These are phyloP conservation scores for Acipenser oxyrinchus DNA, from an alignment of 2,797 vertebrate species.

Conservation along the genomic window DNA sequence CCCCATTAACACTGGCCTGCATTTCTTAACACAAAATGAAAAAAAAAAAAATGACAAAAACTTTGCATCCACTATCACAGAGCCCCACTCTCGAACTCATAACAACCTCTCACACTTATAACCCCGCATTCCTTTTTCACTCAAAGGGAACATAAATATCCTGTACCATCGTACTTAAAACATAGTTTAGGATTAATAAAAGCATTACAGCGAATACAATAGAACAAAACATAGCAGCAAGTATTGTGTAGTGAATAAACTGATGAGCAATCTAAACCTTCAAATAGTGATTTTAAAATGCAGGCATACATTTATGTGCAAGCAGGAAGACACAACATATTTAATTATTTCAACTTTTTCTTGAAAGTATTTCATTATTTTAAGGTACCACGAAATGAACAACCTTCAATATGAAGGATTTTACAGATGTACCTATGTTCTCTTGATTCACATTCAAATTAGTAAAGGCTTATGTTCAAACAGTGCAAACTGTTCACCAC, in stretches of 20 bases:
- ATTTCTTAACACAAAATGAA: neutral
- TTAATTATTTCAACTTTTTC: constrained; percentile 7
- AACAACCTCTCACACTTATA: neutral
- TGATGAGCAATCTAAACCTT: constrained; percentile 6
- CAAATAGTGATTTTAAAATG: constrained; percentile 3
- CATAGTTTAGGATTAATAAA: neutral
- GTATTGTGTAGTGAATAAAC: constrained; percentile 3
- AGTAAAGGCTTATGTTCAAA: too few relatives aligned
- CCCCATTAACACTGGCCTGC: constrained; percentile 3
- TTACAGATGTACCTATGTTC: constrained; percentile 3
- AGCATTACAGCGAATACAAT: constrained; percentile 1
- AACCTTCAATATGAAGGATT: constrained; percentile 81
- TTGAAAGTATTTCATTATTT: constrained; percentile 9
- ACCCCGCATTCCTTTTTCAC: constrained; percentile 7
- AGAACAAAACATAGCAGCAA: constrained; percentile 9
- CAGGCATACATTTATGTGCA: constrained; percentile 12
- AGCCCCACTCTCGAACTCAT: neutral
- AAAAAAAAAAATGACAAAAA: constrained; percentile 10
- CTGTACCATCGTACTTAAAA: constrained; percentile 4
- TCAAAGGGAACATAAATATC: constrained; percentile 8
- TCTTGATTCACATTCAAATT: constrained; percentile 5
- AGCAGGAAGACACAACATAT: neutral
- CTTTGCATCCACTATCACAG: constrained; percentile 3
- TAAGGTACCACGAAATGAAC: constrained; percentile 38
- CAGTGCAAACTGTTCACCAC: constrained; percentile 18